phyloP scores from a whole-genome alignment of 2,113 vertebrate species.

The Lethenteron reissneri region DNA sequence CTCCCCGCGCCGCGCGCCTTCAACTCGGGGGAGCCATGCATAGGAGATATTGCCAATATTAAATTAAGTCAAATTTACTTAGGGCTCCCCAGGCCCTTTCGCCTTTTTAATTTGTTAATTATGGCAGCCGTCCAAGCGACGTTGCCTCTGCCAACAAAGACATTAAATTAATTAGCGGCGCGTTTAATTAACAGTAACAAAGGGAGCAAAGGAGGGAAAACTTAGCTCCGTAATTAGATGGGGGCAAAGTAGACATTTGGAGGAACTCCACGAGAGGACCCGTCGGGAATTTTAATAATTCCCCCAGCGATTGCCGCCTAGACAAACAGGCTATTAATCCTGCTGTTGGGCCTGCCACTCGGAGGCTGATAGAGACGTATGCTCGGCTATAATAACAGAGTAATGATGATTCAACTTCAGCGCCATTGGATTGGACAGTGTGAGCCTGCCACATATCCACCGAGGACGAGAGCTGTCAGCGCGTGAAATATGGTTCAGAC shows the following conservation, averaged over 20 bases:
- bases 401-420: constrained; percentile 6
- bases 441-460: constrained; percentile 1
- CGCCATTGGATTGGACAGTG: constrained; percentile 5
- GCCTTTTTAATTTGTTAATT: constrained; percentile 6
- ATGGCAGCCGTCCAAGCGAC: constrained; percentile 3
- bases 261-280: no score
- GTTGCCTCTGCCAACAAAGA: constrained; percentile 6
- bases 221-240: no score
- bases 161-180: constrained; percentile 5
- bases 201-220: background rate
- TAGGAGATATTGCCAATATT: no score
- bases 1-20: no score
- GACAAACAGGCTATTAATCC: constrained; percentile 6
- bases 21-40: no score
- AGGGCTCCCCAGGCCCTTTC: background rate
- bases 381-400: constrained; percentile 5
- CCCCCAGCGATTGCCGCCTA: constrained; percentile 1
- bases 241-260: no score
- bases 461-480: constrained; percentile 1
- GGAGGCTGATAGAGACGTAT: constrained; percentile 5
- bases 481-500: constrained; percentile 4
- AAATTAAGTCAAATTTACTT: background rate
- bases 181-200: constrained; percentile 3
- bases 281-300: background rate
- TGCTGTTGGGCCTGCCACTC: constrained; percentile 5